phyloP scores from a whole-genome alignment of 2,888 invertebrate species.

The Sthenelais limicola region DNA sequence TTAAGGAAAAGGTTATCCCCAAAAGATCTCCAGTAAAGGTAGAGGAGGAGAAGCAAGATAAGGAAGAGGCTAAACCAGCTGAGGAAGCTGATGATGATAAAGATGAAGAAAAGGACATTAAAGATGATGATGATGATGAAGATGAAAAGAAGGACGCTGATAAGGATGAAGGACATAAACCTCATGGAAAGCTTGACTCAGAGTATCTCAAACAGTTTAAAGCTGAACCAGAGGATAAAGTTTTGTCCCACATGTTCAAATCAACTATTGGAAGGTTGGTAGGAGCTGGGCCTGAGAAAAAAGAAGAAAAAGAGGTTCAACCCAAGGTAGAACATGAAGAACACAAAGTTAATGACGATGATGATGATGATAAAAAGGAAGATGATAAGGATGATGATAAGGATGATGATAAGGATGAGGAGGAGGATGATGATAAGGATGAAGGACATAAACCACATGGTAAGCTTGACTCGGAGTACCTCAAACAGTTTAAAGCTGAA shows the following conservation, averaged over 20 bases:
- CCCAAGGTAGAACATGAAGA: not conserved
- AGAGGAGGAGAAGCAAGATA: not conserved
- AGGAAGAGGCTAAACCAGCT: not conserved
- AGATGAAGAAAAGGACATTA: not conserved
- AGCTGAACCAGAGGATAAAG: constrained; percentile 4
- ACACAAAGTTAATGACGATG: not conserved
- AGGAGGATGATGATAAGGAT: not conserved
- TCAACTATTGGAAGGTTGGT: not conserved
- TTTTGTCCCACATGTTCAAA: not conserved
- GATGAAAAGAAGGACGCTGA: not conserved
- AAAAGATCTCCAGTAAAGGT: too few species aligned
- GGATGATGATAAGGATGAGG: not conserved
- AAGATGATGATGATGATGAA: not conserved
- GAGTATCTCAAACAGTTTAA: constrained; percentile 6
- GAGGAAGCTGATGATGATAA: not conserved
- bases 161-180: not conserved
- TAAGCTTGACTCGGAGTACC: not conserved
- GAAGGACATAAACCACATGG: not conserved
- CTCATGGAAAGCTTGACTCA: not conserved
- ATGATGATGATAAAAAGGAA: not conserved
- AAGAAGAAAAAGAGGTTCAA: not conserved
- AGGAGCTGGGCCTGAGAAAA: not conserved
- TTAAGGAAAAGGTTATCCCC: too few species aligned
- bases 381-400: constrained; percentile 9
- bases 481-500: not conserved